These are phyloP conservation scores for Phoebastria nigripes DNA, from an alignment of 2,797 vertebrate genomes.

Conservation along the genomic window DNA sequence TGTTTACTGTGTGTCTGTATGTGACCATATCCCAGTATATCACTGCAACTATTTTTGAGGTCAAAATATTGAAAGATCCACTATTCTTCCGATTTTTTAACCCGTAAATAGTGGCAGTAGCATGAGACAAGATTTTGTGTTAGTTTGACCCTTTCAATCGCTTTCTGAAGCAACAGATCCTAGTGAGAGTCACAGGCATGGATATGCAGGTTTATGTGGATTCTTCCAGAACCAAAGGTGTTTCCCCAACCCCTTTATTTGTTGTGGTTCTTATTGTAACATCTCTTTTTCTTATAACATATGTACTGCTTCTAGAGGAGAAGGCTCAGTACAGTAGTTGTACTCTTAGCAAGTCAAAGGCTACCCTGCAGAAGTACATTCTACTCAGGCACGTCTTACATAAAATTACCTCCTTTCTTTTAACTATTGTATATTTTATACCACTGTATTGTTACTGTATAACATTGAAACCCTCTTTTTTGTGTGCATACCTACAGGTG, in stretches of 20 bases:
- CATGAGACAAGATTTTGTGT: neutral
- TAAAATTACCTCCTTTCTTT: neutral
- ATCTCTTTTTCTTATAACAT: neutral
- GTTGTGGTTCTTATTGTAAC: neutral
- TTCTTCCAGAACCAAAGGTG: neutral
- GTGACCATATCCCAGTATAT: neutral
- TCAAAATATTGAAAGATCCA: neutral
- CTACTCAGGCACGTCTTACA: neutral
- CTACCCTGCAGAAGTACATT: neutral
- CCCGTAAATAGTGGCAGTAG: neutral
- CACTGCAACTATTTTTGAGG: neutral
- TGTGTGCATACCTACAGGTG: neutral
- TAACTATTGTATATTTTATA: neutral
- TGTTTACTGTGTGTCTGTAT: neutral
- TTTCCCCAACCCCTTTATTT: neutral
- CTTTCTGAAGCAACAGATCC: neutral
- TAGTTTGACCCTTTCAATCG: neutral
- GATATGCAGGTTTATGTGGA: neutral
- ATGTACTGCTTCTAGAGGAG: neutral
- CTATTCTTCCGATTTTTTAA: neutral
- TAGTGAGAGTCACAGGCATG: neutral
- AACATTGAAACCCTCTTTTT: neutral
- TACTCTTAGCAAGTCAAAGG: neutral
- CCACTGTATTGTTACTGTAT: neutral
- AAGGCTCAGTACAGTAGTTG: neutral